Base-by-base conservation (phyloP, 2,888 invertebrate genomes). In the Trichogramma evanescens region DNA sequence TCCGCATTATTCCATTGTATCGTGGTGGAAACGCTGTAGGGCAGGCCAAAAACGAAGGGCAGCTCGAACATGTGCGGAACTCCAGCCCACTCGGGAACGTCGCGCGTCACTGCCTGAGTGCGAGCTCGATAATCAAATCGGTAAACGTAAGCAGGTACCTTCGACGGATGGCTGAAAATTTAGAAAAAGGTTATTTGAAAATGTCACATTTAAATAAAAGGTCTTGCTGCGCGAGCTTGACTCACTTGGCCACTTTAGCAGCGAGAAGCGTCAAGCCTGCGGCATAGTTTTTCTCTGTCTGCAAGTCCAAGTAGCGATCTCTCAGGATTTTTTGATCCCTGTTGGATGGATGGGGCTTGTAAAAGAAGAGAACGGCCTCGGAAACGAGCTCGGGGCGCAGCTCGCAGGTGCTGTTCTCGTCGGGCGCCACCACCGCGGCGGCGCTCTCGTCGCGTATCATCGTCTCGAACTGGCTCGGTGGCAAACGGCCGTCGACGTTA, bases 1-100 rank as follows among this genome's bases (percentile, higher is more conserved):
- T 92, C 92, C 56, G 86, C 82, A 56, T 82, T 82, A 69, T 89
- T 88, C 92, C 92, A 92, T 70, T 85, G 85, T 3, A 73, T 69
- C 5, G 67, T 60, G 13, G 70, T 66, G 42, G 81, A 80, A 55
- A 82, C 79, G 65, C 83, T 82, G 74, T 89, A 86, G 0, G 92
- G 91, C 70, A 91, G 81, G 1, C 92, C 92, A 83, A 91, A 91
- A 5, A 89, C 83, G 72, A 89, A 91, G 54, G 91, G 87, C 65
- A 91, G 81, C 75, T 92, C 92, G 67, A 86, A 90, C 75, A 89
- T 86, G 73, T 91, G 91, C 1, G 91, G 90, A 0, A 91, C 91
- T 13, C 86, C 84, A 0, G 89, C 84, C 91, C 91, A 91, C 51
- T 84, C 84, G 0, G 91, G 88, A 40, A 91, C 81, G 55, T 85